Base-by-base conservation (phyloP, 2,797 vertebrate genomes). In the Chaetodon trifasciatus region DNA sequence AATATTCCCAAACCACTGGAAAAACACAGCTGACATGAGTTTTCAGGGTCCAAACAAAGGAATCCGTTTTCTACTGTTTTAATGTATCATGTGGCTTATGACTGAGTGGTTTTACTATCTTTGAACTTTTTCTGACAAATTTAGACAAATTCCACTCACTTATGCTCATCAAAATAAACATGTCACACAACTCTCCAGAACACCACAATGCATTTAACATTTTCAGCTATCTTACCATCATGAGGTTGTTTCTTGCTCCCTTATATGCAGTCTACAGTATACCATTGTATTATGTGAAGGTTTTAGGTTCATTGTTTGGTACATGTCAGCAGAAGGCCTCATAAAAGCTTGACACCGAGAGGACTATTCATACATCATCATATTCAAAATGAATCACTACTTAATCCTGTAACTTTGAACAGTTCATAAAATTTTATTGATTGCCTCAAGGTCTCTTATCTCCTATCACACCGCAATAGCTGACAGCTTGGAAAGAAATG, bases 1-100 rank as follows among this genome's bases (percentile, higher is more conserved):
- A 28, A 95, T 97, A 92, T 99, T 99, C 74, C 98, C 98, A 95
- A 99, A 99, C 98, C 98, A 99, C 98, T 99, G 85, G 23, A 93
- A 90, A 70, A 65, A 72, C n/a, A 82, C 56, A 39, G 35, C 2
- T n/a, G 11, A 23, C 4, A 23, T 57, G 15, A 49, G 17, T 15
- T 68, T 28, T 12, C 5, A 56, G 6, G 13, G 8, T 63, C 5
- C 10, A 47, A 8, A 61, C 13, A 55, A 39, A 55, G 21, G 4
- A 28, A 28, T 28, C 28, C 28, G 3, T 28, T 28, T 28, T 28
- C 28, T 28, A 3, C 28, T 28, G 28, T 3, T 28, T 2, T 44
- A 4, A 44, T 44, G 28, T 1, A 28, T 28, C 28, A 28, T 28
- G 42, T 44, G 4, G 8, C 4, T 44, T 44, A 44, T 44, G 42